phyloP scores from a whole-genome alignment of 2,888 invertebrate species.

The Sarcophaga caerulescens region DNA sequence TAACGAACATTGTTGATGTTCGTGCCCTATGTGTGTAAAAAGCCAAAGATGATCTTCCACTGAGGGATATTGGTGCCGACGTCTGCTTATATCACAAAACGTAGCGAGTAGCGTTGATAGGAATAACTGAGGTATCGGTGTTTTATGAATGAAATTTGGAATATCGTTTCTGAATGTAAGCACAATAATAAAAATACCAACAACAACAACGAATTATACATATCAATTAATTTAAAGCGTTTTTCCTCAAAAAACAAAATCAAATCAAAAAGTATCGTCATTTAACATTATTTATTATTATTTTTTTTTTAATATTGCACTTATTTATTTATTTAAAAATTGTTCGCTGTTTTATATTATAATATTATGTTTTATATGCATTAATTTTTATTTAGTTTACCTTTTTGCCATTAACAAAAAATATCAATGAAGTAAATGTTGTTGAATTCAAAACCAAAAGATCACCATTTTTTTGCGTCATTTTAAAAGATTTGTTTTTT shows the following conservation, averaged over 20 bases:
- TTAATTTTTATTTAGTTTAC: slow-evolving; percentile 67
- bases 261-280: too few relatives aligned
- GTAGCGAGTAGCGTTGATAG: not conserved
- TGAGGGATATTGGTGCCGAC: too few relatives aligned
- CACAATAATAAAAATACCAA: too few relatives aligned
- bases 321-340: too few relatives aligned
- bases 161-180: not conserved
- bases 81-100: too few relatives aligned
- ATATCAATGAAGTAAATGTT: slow-evolving; percentile 72
- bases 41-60: too few relatives aligned
- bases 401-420: slow-evolving; percentile 79
- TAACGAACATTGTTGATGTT: too few relatives aligned
- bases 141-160: not conserved
- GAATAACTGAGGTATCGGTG: not conserved
- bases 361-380: not conserved
- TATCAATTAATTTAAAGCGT: too few relatives aligned
- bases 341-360: not conserved
- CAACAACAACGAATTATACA: too few relatives aligned
- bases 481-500: slow-evolving; percentile 16
- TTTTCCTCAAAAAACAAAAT: too few relatives aligned
- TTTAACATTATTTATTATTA: not conserved
- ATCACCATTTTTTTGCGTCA: slow-evolving; percentile 41
- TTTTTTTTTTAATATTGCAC: too few relatives aligned
- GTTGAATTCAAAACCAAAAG: slow-evolving; percentile 30
- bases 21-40: too few relatives aligned